Evolutionary conservation across 2,888 invertebrate genomes (phyloP), one percentile per base, ranked within the genome.

Genomic region (Lomographa bimaculata): DNA sequence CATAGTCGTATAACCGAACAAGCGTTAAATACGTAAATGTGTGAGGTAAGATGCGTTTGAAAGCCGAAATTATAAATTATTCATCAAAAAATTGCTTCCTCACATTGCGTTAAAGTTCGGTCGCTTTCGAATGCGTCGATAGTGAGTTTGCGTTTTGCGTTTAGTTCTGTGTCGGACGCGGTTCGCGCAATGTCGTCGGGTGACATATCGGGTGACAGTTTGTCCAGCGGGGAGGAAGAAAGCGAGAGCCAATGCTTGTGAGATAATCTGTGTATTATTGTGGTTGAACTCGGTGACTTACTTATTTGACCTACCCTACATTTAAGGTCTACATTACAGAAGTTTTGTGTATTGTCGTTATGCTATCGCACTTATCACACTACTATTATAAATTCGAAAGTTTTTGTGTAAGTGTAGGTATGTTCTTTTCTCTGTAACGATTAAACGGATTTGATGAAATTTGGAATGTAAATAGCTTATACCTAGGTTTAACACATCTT

Each of bases 131-230:
- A 53, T 54, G 24, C 1, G 25, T 32, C 21, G 35, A 34, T 35
- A 16, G 41, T 35, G 50, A 57, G 54, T 53, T n/a, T n/a, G n/a
- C n/a, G n/a, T n/a, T n/a, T n/a, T 50, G 52, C 71, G 57, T 60
- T 64, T 69, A 70, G 74, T 71, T 55, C 51, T 58, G 63, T 60
- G 70, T 68, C 63, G 57, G 45, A 62, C 55, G 70, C 56, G 63
- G 57, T 19, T 18, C 33, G 24, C 42, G 51, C 64, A 61, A 70
- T 70, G 68, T 60, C 73, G 61, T 60, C 65, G 56, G 60, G 59
- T 33, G 71, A 72, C 39, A 79, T 85, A 63, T 81, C 84, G 18
- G 76, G 71, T 14, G 87, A 86, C 63, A 86, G 86, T 54, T 56
- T 85, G 57, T 76, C 76, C 28, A 64, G 59, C 37, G 67, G 55